A percentile compares a stretch with the other conserved stretches of the same genome.
Evolutionary conservation across 2,888 invertebrate genomes (phyloP).

Genomic region (Catocala nupta): DNA sequence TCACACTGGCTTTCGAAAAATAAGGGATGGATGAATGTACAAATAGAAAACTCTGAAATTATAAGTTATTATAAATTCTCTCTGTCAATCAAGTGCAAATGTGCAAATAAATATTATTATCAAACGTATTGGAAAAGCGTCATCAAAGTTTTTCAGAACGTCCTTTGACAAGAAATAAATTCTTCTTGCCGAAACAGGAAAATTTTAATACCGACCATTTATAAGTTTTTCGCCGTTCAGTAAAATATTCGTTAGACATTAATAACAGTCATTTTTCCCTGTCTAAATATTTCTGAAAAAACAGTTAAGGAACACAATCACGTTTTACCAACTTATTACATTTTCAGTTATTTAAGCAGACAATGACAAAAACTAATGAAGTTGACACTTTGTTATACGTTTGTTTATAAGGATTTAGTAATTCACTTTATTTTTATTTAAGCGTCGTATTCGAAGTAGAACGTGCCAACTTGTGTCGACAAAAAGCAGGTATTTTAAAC

Average conservation of each 20-base stretch:
- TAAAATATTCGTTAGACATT: conserved; percentile 62
- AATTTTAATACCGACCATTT: conserved; percentile 60
- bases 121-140: conserved; percentile 38
- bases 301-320: conserved; percentile 52
- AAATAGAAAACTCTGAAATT: too few relatives aligned
- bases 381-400: conserved; percentile 24
- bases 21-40: too few relatives aligned
- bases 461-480: conserved; percentile 70
- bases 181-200: conserved; percentile 55
- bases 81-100: conserved; percentile 14
- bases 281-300: conserved; percentile 50
- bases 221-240: conserved; percentile 59
- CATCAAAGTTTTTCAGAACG: conserved; percentile 49
- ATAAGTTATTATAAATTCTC: background rate
- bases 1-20: too few relatives aligned
- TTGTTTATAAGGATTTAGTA: conserved; percentile 37
- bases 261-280: conserved; percentile 58
- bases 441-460: conserved; percentile 63
- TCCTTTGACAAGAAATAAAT: conserved; percentile 61
- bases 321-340: conserved; percentile 51
- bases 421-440: conserved; percentile 54
- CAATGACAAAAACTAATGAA: conserved; percentile 47
- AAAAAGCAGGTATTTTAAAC: conserved; percentile 82
- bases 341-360: conserved; percentile 44
- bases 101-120: conserved; percentile 25